A percentile compares a stretch with the other conserved stretches of the same genome.
phyloP scores from a whole-genome alignment of 2,797 vertebrate genomes.

The Pagetopsis macropterus region DNA sequence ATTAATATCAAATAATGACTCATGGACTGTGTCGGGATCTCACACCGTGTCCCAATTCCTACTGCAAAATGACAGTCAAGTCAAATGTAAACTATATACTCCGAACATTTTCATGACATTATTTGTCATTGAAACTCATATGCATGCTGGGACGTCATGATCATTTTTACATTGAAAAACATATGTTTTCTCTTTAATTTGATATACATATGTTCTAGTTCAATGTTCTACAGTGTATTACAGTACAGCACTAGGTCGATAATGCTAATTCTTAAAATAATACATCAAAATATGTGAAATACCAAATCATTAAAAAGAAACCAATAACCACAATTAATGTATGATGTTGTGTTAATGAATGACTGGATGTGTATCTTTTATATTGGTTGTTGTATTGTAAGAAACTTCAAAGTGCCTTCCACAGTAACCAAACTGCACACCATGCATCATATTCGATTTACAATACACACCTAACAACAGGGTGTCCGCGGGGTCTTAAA shows the following conservation, averaged over 20 bases:
- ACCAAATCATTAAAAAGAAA: background rate
- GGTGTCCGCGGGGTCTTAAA: too few relatives aligned
- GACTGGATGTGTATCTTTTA: background rate
- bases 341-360: background rate
- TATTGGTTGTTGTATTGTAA: background rate
- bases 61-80: background rate
- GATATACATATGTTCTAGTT: background rate
- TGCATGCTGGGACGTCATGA: background rate
- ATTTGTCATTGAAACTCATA: background rate
- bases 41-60: background rate
- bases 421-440: conserved; percentile 12
- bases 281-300: background rate
- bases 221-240: background rate
- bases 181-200: background rate
- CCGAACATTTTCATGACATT: background rate
- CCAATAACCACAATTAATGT: background rate
- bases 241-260: background rate
- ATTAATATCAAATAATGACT: conserved; percentile 47
- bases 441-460: conserved; percentile 24
- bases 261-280: background rate
- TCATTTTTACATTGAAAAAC: background rate
- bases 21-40: background rate
- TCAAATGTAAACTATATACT: background rate
- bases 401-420: conserved; percentile 7
- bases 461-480: background rate